Evolutionary conservation across 2,888 invertebrate species (phyloP), one percentile per base, ranked within the genome.

Genomic region (Acheta domesticus): DNA sequence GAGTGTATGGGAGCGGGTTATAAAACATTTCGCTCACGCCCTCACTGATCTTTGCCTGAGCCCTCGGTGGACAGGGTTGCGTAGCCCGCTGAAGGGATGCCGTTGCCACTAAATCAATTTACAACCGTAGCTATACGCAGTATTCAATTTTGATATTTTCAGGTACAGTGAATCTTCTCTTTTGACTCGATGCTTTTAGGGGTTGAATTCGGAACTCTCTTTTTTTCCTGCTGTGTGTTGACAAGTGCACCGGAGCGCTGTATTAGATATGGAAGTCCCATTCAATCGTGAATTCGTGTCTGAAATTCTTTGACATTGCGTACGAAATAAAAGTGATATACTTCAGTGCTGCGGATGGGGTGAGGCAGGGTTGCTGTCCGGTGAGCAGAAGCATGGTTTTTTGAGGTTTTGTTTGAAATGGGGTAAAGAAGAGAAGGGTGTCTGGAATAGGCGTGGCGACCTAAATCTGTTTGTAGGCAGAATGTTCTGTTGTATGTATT

Each of bases 81-180:
- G 14, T 8, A 62, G 62, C 62, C n/a, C 16, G 62, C 62, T n/a
- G 62, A n/a, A 62, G 62, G 62, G 62, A 62, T n/a, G 8, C 62
- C 16, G n/a, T n/a, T 62, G n/a, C 62, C 62, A 62, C 62, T 62
- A 62, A 62, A 62, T 62, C 62, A 62, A 62, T 62, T 62, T 62
- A 62, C 62, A 62, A 62, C 62, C 62, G 62, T 62, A 16, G 62
- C 62, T 62, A 36, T 36, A 14, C 62, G 62, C 62, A 62, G 62
- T 62, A 62, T 62, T 62, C 62, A 62, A 62, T 62, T 62, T 62
- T 62, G 62, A 62, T 62, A 62, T 62, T 62, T 62, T 62, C 62
- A 62, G 62, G 62, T 62, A 62, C 62, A 62, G 62, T 62, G 62
- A 62, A 62, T 62, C 62, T 62, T 62, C 62, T 62, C 62, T 62